Conservation (phyloP, 2,888 invertebrate species). For the Xestobium rufovillosum region DNA sequence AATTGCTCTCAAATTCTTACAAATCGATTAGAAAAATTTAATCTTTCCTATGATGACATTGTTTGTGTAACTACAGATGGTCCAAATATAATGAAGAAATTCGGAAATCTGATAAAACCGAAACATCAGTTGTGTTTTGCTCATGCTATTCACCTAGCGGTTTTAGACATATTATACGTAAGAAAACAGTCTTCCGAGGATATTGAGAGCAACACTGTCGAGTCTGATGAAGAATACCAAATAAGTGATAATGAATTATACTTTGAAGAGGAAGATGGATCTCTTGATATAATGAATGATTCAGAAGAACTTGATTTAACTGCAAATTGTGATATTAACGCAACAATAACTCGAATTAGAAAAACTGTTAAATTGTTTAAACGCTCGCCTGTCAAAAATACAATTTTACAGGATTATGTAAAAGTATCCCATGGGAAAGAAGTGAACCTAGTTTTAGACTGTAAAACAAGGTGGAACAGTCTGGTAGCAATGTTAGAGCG, state of each 20-base stretch:
- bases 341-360: slow-evolving; percentile 12
- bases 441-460: slow-evolving; percentile 14
- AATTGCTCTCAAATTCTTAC: too few relatives aligned
- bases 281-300: slow-evolving; percentile 6
- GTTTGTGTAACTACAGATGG: slow-evolving; percentile 17
- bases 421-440: slow-evolving; percentile 15
- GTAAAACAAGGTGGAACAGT: slow-evolving; percentile 18
- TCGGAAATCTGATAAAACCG: slow-evolving; percentile 16
- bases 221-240: too few relatives aligned
- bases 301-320: slow-evolving; percentile 9
- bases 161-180: slow-evolving; percentile 22
- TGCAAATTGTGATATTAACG: slow-evolving; percentile 8
- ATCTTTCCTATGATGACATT: slow-evolving; percentile 10
- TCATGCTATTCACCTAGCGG: too few relatives aligned
- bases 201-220: too few relatives aligned
- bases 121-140: too few relatives aligned
- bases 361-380: slow-evolving; percentile 16
- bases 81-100: slow-evolving; percentile 19
- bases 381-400: slow-evolving; percentile 16
- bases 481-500: slow-evolving; percentile 17
- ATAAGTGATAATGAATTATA: too few relatives aligned
- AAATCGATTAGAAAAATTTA: too few relatives aligned
- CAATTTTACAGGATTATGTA: slow-evolving; percentile 16
- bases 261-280: slow-evolving; percentile 8
- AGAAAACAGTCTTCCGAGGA: too few relatives aligned